Percentiles rank a stretch among this genome's conserved stretches.
phyloP scores from a whole-genome alignment of 1,140 invertebrate species.

The Saccostrea echinata region DNA sequence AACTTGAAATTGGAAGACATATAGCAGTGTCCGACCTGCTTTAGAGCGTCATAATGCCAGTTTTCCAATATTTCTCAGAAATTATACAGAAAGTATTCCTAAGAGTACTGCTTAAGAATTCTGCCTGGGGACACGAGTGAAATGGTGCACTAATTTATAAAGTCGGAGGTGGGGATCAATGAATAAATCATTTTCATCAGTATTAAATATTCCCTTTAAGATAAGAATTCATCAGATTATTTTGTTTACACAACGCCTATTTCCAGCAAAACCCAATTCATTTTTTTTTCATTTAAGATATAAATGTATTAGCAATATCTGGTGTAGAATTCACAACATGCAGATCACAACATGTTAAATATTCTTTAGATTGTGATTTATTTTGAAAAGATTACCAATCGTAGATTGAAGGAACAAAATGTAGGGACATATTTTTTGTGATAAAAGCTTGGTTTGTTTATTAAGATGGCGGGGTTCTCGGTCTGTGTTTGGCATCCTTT shows the following conservation, averaged over 20 bases:
- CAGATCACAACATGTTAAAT: not conserved
- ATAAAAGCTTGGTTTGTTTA: not conserved
- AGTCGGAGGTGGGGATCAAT: constrained; percentile 26
- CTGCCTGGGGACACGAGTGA: constrained; percentile 15
- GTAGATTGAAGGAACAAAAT: not conserved
- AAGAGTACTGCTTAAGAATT: not conserved
- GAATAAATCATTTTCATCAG: constrained; percentile 8
- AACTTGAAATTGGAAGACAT: constrained; percentile 10
- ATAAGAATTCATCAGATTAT: constrained; percentile 13
- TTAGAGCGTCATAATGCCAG: not conserved
- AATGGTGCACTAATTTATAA: constrained; percentile 38
- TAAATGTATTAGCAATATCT: not conserved
- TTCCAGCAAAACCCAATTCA: no score
- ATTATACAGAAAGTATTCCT: constrained; percentile 18
- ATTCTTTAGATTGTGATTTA: not conserved
- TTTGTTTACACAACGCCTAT: not conserved
- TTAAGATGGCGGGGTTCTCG: not conserved
- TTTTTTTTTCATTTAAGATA: no score
- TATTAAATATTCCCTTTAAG: not conserved
- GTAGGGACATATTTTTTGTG: not conserved
- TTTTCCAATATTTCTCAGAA: constrained; percentile 9
- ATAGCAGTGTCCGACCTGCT: not conserved
- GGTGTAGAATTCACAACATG: no score
- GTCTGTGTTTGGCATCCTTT: not conserved
- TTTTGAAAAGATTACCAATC: not conserved